Conservation (phyloP, 2,797 vertebrate genomes). For the Spea hammondii region DNA sequence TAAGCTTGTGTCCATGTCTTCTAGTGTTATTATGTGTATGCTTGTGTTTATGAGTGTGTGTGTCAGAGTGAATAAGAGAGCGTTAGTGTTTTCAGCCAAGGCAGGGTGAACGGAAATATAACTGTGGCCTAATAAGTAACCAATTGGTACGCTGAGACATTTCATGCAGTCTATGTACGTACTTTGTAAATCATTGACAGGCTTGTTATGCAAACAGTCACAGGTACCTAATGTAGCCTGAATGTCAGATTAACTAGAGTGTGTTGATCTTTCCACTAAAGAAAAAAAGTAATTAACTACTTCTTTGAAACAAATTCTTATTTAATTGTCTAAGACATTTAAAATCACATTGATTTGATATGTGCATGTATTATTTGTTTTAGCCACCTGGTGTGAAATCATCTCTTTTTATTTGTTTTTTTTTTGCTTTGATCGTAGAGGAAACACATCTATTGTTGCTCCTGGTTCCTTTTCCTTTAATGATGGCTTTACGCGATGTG, state of each 20-base stretch:
- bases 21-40: neutral
- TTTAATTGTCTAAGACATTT: constrained; percentile 55
- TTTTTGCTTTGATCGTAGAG: neutral
- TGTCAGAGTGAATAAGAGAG: too few species aligned
- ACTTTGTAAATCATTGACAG: constrained; percentile 70
- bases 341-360: constrained; percentile 22
- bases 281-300: constrained; percentile 49
- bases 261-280: constrained; percentile 64
- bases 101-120: constrained; percentile 51
- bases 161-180: constrained; percentile 53
- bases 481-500: too few species aligned
- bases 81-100: constrained; percentile 14
- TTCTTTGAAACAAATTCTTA: constrained; percentile 54
- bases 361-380: neutral
- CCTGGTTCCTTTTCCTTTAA: too few species aligned
- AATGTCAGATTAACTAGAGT: constrained; percentile 61
- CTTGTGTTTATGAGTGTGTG: neutral
- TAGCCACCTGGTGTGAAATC: too few species aligned
- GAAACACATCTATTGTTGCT: too few species aligned
- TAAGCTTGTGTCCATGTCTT: too few species aligned
- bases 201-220: constrained; percentile 60
- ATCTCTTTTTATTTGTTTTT: neutral
- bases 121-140: constrained; percentile 65
- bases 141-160: constrained; percentile 59
- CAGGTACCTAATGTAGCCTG: constrained; percentile 61